Base-by-base conservation (phyloP, 2,888 invertebrate species). In the Crepidodera aurea region DNA sequence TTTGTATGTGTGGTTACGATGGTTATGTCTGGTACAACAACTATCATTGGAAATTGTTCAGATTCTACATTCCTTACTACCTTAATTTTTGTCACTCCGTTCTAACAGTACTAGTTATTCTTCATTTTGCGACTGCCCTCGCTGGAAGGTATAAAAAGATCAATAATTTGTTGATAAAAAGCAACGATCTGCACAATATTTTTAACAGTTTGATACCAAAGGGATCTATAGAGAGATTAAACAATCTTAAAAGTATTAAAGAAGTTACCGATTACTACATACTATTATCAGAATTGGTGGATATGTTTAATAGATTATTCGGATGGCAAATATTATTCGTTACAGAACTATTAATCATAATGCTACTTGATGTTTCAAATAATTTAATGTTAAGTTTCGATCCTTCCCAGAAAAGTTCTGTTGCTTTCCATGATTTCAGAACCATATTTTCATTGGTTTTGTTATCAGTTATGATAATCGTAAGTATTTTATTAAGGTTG, bases 311-410 rank as follows among this genome's bases (percentile, higher is more conserved):
- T 44, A 65, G 56, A 39, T 19, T 67, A 5, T 65, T 67, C 44
- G 67, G 67, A 7, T 67, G 67, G 67, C 65, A 65, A 29, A 61
- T 67, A n/a, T 65, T 67, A 16, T 56, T 67, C 22, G 34, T 63
- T 27, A 65, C 67, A 0, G 67, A 65, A 40, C 58, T 51, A 39
- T 55, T 63, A 12, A 61, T 67, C 15, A 8, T 65, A 8, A 16
- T 50, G 4, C 29, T 67, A 12, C 22, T 67, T 19, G 63, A 63
- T 16, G 29, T 65, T 16, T 15, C 60, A 2, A 67, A 67, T 19
- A 60, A 42, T 34, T 37, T 67, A 1, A 63, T 65, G 60, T 29
- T 65, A 13, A 58, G 48, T 48, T 51, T 65, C 8, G 67, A 65
- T 50, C 37, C 34, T 22, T 34, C 53, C 5, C 62, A 60, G 37